Evolutionary conservation across 2,797 vertebrate species (phyloP).

Genomic region (Takifugu ocellatus): DNA sequence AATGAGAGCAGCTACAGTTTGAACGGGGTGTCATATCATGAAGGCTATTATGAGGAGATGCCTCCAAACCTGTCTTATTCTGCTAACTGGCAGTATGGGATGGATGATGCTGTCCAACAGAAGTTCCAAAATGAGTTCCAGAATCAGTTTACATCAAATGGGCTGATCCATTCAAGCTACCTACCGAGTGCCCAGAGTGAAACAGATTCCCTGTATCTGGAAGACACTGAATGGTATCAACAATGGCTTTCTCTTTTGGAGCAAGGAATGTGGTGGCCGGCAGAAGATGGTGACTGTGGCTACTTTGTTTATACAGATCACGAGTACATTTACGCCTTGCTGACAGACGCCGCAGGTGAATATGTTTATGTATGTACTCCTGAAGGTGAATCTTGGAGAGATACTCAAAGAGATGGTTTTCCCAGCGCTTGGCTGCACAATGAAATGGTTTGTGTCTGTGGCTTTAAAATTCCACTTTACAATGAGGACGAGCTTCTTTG

Average conservation of each 20-base stretch:
- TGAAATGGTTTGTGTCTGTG: conserved; percentile 83
- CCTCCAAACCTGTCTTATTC: conserved; percentile 76
- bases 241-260: conserved; percentile 90
- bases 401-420: conserved; percentile 66
- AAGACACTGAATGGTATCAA: conserved; percentile 85
- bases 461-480: conserved; percentile 88
- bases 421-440: conserved; percentile 78
- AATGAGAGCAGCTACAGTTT: conserved; percentile 79
- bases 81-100: conserved; percentile 69
- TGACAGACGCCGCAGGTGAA: conserved; percentile 89
- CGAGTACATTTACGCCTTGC: conserved; percentile 89
- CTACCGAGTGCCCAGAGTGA: conserved; percentile 69
- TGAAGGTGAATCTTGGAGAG: conserved; percentile 75
- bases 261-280: conserved; percentile 94
- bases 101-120: conserved; percentile 53
- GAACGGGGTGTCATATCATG: conserved; percentile 79
- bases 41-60: conserved; percentile 79
- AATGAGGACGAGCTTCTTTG: conserved; percentile 88
- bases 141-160: conserved; percentile 52
- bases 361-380: conserved; percentile 89
- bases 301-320: conserved; percentile 94
- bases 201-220: conserved; percentile 72
- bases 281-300: conserved; percentile 90
- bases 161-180: conserved; percentile 74
- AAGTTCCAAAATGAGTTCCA: conserved; percentile 57